Evolutionary conservation across 2,113 vertebrate species (phyloP).

Genomic region (Esox niger): DNA sequence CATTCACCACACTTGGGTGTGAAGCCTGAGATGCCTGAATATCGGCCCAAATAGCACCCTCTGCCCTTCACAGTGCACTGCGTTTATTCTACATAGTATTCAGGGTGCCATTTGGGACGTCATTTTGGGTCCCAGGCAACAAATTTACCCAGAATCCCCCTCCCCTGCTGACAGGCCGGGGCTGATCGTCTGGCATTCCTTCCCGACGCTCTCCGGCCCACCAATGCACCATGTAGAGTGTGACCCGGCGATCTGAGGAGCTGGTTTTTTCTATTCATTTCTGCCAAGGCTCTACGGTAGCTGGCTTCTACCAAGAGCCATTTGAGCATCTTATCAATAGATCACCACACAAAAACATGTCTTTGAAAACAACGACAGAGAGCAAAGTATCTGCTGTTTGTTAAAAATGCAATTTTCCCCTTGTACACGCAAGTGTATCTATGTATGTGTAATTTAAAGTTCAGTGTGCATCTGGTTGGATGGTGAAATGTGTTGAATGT

Average conservation of each 20-base stretch:
- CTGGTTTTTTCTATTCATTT: slow-evolving; percentile 61
- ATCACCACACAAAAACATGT: slow-evolving; percentile 5
- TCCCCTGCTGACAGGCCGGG: slow-evolving; percentile 54
- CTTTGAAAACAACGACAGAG: no score
- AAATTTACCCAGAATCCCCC: slow-evolving; percentile 34
- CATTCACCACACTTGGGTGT: no score
- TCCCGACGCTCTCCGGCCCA: slow-evolving; percentile 25
- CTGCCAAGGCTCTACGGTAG: slow-evolving; percentile 36
- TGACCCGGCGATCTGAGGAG: slow-evolving; percentile 64
- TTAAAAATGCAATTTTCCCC: no score
- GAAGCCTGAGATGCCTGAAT: no score
- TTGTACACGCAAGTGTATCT: no score
- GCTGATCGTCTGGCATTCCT: slow-evolving; percentile 74
- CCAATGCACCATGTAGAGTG: slow-evolving; percentile 67
- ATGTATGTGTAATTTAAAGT: slow-evolving; percentile 25
- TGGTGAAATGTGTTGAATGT: no score
- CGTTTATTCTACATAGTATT: no score
- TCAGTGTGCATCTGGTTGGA: no score
- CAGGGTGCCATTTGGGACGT: no score
- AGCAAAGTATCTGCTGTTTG: no score
- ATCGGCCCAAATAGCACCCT: no score
- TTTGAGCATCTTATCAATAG: slow-evolving; percentile 1
- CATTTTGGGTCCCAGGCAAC: slow-evolving; percentile 35
- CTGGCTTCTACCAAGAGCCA: slow-evolving; percentile 53
- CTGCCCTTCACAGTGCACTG: no score